Evolutionary conservation across 2,113 vertebrate species (phyloP), one percentile per base, ranked within the genome.

Genomic region (Coryphaenoides rupestris): DNA sequence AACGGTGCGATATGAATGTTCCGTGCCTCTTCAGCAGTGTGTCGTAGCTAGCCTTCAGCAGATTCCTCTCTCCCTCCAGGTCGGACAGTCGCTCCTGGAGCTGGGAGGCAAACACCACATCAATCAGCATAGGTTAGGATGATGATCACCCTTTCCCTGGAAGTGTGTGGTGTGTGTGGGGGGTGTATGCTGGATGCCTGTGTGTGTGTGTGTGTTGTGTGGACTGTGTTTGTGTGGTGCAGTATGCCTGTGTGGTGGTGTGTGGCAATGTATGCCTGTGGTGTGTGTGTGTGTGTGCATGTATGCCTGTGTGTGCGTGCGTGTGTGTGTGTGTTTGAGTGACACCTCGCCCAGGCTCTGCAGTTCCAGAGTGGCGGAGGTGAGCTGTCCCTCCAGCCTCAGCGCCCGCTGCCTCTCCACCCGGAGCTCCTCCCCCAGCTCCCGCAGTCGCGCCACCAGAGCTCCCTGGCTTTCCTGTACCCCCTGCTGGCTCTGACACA

Each of bases 31-130:
- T 80, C 59, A 95, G 72, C 12, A 95, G 87, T 50, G 76, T 75
- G 70, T 94, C 87, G 69, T 95, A 94, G 77, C 83, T 91, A 50
- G 86, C 83, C 83, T 89, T 94, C 55, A 95, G 86, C 24, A 91
- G 76, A 68, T 90, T 86, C 23, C 84, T 83, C 70, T 95, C 94
- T 58, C 79, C 86, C 66, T 94, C 92, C 82, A 95, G 85, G 75
- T 93, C 90, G 56, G 72, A 73, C 60, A 93, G 78, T 62, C 88
- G 87, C 55, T 91, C 92, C 72, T 93, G 90, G 52, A 93, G 87
- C 93, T 95, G 71, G 75, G 57, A 80, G 21, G 67, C 21, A 21
- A 7, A 19, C 1, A 10, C 33, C 9, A 12, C 28, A n/a, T n/a
- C n/a, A n/a, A n/a, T n/a, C n/a, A n/a, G n/a, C n/a, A n/a, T n/a